These are phyloP conservation scores for Thereva nobilitata DNA, from an alignment of 2,888 invertebrate species.

Conservation along the genomic window DNA sequence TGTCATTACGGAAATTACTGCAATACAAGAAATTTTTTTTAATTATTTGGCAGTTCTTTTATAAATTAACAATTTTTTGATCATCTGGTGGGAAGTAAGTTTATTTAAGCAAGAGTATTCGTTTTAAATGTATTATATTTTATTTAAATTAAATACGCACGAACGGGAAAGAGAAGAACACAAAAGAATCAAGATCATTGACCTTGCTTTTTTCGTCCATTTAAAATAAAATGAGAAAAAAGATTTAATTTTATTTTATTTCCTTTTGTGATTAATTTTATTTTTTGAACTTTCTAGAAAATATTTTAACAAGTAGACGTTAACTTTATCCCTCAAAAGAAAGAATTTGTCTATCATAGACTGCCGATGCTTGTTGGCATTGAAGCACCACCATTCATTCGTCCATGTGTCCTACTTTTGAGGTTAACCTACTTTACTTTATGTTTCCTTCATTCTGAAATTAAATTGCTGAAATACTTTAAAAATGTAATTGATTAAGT, in stretches of 20 bases:
- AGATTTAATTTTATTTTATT: conserved; percentile 8
- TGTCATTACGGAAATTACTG: conserved; percentile 22
- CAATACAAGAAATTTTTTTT: conserved; percentile 13
- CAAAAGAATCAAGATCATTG: conserved; percentile 24
- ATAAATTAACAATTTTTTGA: conserved; percentile 10
- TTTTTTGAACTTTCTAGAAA: too few species aligned
- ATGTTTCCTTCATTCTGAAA: too few species aligned
- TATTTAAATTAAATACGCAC: background rate
- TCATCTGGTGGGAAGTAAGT: conserved; percentile 32
- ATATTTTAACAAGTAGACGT: too few species aligned
- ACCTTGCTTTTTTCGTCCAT: conserved; percentile 20
- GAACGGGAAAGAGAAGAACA: background rate
- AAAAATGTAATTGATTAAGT: too few species aligned
- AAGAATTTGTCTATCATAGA: too few species aligned
- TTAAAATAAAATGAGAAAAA: conserved; percentile 18
- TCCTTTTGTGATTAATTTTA: background rate
- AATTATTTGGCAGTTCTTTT: conserved; percentile 2
- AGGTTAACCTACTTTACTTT: too few species aligned
- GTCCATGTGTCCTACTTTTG: too few species aligned
- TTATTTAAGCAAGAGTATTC: background rate
- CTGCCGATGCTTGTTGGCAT: too few species aligned
- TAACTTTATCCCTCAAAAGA: too few species aligned
- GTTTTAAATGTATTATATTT: background rate
- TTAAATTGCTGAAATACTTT: too few species aligned
- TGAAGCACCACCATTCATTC: too few species aligned